These are phyloP conservation scores for Eristalis tenax DNA, from an alignment of 2,888 invertebrate genomes.

Conservation along the genomic window DNA sequence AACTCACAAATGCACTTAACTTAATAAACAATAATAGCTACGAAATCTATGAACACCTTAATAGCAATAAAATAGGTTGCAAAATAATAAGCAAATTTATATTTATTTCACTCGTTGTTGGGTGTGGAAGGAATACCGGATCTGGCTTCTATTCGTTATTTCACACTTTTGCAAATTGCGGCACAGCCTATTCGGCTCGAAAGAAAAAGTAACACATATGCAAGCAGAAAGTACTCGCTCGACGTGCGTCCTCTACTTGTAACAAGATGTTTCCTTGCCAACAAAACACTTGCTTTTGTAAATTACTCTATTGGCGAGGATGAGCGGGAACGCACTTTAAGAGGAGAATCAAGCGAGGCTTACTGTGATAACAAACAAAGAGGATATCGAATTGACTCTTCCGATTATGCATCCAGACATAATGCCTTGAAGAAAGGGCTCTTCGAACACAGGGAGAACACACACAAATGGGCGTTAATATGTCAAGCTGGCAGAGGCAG, in stretches of 20 bases:
- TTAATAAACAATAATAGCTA: background rate
- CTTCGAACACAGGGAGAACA: background rate
- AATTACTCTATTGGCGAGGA: no score
- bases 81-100: slow-evolving; percentile 38
- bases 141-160: background rate
- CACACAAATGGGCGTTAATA: background rate
- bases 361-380: background rate
- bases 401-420: background rate
- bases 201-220: background rate
- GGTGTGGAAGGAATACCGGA: background rate
- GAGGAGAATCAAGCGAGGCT: background rate
- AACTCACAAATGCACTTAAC: slow-evolving; percentile 2
- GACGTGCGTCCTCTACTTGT: background rate
- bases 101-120: background rate
- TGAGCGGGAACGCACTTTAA: background rate
- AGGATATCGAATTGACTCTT: background rate
- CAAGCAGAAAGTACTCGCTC: no score
- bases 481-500: no score
- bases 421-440: background rate
- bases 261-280: background rate
- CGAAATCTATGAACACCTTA: slow-evolving; percentile 26
- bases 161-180: background rate
- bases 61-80: slow-evolving; percentile 18
- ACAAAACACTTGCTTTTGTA: background rate
- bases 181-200: background rate